Evolutionary conservation across 2,113 vertebrate genomes (phyloP), one percentile per base, ranked within the genome.

Genomic region (Taurulus bubalis): DNA sequence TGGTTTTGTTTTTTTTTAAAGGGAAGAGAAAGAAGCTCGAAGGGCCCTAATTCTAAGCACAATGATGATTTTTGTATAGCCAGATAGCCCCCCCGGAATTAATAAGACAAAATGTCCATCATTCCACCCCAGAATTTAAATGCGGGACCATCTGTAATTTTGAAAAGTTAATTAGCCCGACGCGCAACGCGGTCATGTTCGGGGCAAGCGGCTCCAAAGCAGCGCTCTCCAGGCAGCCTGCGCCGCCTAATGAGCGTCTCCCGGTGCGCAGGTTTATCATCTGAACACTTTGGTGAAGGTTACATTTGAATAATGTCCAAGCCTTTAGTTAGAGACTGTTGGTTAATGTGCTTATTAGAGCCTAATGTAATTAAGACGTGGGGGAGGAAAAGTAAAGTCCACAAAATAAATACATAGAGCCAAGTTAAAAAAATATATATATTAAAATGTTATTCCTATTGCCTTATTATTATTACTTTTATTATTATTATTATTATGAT

Each of bases 91-190:
- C 60, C 45, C 36, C 20, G 3, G 82, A 86, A 83, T 93, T 87
- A 87, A 86, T 84, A 87, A 87, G 76, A 56, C 4, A 26, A 56
- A 89, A 88, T 84, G 88, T 90, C 85, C 36, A 90, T 92, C 88
- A 90, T 73, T 84, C 78, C 14, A 30, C 77, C 79, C 63, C 85
- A 80, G 87, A 90, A 91, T 93, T 89, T 75, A 85, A 92, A 92
- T 90, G 84, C 76, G 47, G 71, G 71, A 85, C 91, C 90, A 93
- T 92, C 90, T 93, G 91, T 90, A 91, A 91, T 92, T 94, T 75
- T 87, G 87, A 89, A 90, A 93, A 93, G 93, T 93, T 92, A 93
- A 94, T 94, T 94, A 92, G 90, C 87, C 83, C 28, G 87, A 90
- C 84, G 91, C 70, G 85, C 88, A 86, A 58, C 77, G 81, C 90